A percentile compares a stretch with the other conserved stretches of the same genome.
Conservation (phyloP, 1,140 invertebrate genomes). For the Telenomus remus region DNA sequence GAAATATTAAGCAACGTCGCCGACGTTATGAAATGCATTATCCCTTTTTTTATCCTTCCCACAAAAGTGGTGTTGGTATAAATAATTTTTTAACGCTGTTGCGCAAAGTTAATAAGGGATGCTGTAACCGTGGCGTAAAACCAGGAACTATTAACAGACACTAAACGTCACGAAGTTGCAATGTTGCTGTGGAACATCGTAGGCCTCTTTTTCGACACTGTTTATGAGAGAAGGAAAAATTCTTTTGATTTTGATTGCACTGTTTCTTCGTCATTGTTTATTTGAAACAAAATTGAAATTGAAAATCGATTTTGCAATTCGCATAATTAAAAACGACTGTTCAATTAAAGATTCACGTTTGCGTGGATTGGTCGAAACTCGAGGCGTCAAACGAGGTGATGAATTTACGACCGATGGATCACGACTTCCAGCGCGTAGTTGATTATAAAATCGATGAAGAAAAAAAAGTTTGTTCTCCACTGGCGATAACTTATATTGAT, state of each 20-base stretch:
- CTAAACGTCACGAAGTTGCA: conserved; percentile 46
- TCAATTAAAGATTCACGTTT: neutral
- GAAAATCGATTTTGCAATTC: neutral
- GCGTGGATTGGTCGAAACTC: neutral
- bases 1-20: conserved; percentile 38
- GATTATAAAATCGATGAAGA: conserved; percentile 1
- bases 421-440: neutral
- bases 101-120: conserved; percentile 57
- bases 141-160: conserved; percentile 57
- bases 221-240: conserved; percentile 6
- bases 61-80: conserved; percentile 29
- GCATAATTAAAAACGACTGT: neutral
- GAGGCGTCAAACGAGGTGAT: neutral
- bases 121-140: conserved; percentile 47
- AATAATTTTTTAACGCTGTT: conserved; percentile 38
- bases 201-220: conserved; percentile 45
- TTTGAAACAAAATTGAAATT: too few species aligned
- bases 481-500: neutral
- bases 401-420: neutral
- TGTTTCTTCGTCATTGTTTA: too few species aligned
- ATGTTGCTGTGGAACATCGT: conserved; percentile 29
- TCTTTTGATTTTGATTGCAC: too few species aligned
- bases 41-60: conserved; percentile 24
- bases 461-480: neutral
- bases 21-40: conserved; percentile 44